Conservation (phyloP, 2,113 vertebrate species). For the Gnathonemus echidnorhynchus region DNA sequence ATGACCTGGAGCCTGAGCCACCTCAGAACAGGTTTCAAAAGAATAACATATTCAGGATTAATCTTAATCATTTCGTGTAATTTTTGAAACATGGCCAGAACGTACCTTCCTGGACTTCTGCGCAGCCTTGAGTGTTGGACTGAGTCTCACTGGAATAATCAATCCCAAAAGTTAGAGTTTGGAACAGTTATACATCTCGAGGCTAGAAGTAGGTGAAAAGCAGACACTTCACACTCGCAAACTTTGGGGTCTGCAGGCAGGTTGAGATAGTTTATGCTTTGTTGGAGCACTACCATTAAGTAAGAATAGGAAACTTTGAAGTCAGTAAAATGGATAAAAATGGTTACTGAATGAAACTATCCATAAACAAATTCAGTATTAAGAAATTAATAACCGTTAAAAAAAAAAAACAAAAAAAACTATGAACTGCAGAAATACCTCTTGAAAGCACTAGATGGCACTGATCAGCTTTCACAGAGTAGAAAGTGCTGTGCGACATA, state of each 20-base stretch:
- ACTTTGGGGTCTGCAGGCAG: not conserved
- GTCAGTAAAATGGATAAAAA: not conserved
- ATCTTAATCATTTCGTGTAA: not conserved
- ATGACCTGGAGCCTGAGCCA: not conserved
- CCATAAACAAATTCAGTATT: not conserved
- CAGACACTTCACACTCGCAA: not conserved
- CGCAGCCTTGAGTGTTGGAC: not conserved
- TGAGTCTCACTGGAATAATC: slow-evolving; percentile 2
- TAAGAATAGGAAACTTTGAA: not conserved
- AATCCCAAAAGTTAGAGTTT: not conserved
- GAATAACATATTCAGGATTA: not conserved
- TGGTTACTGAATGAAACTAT: not conserved
- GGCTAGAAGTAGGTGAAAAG: not conserved
- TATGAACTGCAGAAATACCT: not conserved
- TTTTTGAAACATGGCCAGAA: slow-evolving; percentile 4
- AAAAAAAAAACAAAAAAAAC: not conserved
- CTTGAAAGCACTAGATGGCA: slow-evolving; percentile 9
- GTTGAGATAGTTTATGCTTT: no score
- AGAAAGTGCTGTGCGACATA: not conserved
- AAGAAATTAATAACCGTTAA: not conserved
- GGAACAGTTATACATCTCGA: not conserved
- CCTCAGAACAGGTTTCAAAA: not conserved
- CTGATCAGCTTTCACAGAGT: slow-evolving; percentile 5
- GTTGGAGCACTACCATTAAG: not conserved
- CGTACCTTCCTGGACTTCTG: not conserved